phyloP scores from a whole-genome alignment of 2,113 vertebrate species.

The Anser cygnoides region DNA sequence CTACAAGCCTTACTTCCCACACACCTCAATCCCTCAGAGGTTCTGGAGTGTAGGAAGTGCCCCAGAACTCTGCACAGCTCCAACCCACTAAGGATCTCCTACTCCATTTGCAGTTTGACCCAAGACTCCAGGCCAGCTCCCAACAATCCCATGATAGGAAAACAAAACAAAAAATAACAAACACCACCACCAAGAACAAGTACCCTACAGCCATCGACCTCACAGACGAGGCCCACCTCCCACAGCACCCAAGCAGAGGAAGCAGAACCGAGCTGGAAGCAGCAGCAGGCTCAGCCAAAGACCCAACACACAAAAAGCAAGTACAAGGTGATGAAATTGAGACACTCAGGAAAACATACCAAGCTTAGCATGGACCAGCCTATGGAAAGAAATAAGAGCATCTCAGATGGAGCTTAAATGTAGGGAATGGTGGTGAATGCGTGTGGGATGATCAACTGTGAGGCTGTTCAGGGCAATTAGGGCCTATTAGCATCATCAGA shows the following conservation, averaged over 20 bases:
- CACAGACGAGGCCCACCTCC: rapidly evolving
- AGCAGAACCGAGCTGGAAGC: neutral
- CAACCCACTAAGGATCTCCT: neutral
- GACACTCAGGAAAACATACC: neutral
- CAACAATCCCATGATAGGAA: too few relatives aligned
- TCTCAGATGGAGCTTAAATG: neutral
- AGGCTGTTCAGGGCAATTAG: neutral
- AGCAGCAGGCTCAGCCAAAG: neutral
- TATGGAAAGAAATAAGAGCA: rapidly evolving
- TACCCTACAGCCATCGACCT: neutral
- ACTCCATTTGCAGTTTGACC: neutral
- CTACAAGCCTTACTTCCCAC: neutral
- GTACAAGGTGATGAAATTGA: neutral
- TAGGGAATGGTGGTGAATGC: neutral
- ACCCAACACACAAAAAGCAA: neutral
- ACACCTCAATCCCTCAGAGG: neutral
- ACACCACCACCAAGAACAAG: neutral
- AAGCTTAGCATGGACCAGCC: too few relatives aligned
- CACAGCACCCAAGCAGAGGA: neutral
- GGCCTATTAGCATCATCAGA: too few relatives aligned
- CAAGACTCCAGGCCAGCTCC: neutral
- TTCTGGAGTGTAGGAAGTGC: neutral
- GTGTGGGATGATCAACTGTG: neutral
- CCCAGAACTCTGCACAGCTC: neutral
- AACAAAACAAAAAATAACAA: too few relatives aligned